Percentiles rank a stretch among this genome's conserved stretches.
These are phyloP conservation scores for Camelus dromedarius DNA, from an alignment of 2,113 vertebrate species.

Conservation along the genomic window DNA sequence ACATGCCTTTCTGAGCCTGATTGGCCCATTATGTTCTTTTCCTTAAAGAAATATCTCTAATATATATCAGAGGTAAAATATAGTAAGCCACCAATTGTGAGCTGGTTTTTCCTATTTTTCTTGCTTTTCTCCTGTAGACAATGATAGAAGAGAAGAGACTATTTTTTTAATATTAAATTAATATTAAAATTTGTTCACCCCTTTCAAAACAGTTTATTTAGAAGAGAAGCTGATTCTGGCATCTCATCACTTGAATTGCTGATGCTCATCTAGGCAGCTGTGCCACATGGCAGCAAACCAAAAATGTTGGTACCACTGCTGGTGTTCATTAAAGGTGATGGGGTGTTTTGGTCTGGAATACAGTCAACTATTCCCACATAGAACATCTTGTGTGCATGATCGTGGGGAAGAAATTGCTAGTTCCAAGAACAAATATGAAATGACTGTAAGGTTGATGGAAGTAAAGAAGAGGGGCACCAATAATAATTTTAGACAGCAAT, in stretches of 20 bases:
- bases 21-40: not conserved
- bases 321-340: not conserved
- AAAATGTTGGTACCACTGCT: not conserved
- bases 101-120: not conserved
- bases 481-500: not conserved
- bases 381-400: not conserved
- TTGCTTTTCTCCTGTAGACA: not conserved
- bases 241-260: not conserved
- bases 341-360: not conserved
- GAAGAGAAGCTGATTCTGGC: not conserved
- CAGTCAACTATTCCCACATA: not conserved
- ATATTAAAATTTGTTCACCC: not conserved
- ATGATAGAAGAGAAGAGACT: not conserved
- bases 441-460: not conserved
- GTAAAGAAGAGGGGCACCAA: not conserved
- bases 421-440: conserved; percentile 1
- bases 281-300: not conserved
- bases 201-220: not conserved
- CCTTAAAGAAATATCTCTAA: not conserved
- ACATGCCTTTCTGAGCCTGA: not conserved
- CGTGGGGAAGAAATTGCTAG: not conserved
- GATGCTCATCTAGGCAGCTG: not conserved
- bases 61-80: not conserved
- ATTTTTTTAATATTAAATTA: not conserved
- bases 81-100: not conserved